phyloP scores from a whole-genome alignment of 1,140 invertebrate genomes.

The Formica selysi region DNA sequence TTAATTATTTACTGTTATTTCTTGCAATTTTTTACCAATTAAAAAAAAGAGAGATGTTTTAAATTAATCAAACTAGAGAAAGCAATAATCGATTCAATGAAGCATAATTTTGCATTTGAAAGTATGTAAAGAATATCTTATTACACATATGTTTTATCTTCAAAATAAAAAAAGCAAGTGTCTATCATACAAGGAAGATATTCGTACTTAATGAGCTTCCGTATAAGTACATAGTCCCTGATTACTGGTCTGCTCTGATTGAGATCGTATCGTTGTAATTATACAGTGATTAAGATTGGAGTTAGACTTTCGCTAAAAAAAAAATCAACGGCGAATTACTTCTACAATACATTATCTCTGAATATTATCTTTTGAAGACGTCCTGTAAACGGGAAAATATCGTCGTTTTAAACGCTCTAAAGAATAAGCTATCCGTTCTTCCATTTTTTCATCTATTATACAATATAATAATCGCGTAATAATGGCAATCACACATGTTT shows the following conservation, averaged over 20 bases:
- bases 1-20: not conserved
- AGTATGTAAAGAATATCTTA: too few species aligned
- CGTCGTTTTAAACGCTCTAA: not conserved
- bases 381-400: not conserved
- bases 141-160: not conserved
- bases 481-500: not conserved
- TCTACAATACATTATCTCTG: not conserved
- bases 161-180: not conserved
- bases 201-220: constrained; percentile 31
- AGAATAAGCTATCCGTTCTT: not conserved
- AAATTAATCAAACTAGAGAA: too few species aligned
- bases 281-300: constrained; percentile 35
- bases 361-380: not conserved
- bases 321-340: constrained; percentile 18
- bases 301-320: constrained; percentile 44
- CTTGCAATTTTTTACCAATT: not conserved
- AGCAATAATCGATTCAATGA: too few species aligned
- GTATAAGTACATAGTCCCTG: constrained; percentile 16
- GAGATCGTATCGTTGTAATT: constrained; percentile 41
- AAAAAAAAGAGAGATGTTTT: not conserved
- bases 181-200: constrained; percentile 30
- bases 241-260: constrained; percentile 36
- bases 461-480: not conserved
- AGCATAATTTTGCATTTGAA: too few species aligned
- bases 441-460: not conserved